Percentiles rank a stretch among this genome's conserved stretches.
Evolutionary conservation across 2,888 invertebrate genomes (phyloP).

Genomic region (Dryomyza anilis): DNA sequence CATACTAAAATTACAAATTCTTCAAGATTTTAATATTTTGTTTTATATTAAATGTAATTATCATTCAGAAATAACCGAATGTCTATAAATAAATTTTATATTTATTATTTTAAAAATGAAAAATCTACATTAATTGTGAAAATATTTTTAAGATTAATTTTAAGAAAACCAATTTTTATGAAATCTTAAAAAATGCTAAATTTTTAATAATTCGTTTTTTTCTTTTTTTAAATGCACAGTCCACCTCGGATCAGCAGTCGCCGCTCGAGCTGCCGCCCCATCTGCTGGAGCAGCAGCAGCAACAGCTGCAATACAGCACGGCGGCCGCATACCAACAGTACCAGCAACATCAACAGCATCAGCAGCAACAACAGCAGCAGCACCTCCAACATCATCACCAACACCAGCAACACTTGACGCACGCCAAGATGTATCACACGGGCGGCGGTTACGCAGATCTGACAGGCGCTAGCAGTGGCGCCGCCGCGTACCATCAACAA

Average conservation of each 20-base stretch:
- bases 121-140: no score
- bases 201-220: no score
- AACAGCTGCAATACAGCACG: constrained; percentile 30
- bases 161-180: no score
- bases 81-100: no score
- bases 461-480: constrained; percentile 47
- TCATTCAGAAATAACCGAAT: no score
- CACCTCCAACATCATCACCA: constrained; percentile 26
- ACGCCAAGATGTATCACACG: constrained; percentile 59
- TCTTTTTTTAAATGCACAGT: constrained; percentile 39
- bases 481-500: constrained; percentile 55
- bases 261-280: constrained; percentile 37
- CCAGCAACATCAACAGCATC: constrained; percentile 35
- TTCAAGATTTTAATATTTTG: no score
- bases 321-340: constrained; percentile 29
- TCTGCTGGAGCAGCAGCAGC: constrained; percentile 35
- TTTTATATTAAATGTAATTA: no score
- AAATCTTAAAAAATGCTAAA: no score
- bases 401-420: constrained; percentile 30
- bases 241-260: constrained; percentile 51
- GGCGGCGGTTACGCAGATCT: constrained; percentile 55
- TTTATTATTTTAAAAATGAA: no score
- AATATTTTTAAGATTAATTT: no score
- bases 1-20: not conserved
- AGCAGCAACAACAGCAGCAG: constrained; percentile 30